phyloP scores from a whole-genome alignment of 2,888 invertebrate species.

The Tipula lateralis region DNA sequence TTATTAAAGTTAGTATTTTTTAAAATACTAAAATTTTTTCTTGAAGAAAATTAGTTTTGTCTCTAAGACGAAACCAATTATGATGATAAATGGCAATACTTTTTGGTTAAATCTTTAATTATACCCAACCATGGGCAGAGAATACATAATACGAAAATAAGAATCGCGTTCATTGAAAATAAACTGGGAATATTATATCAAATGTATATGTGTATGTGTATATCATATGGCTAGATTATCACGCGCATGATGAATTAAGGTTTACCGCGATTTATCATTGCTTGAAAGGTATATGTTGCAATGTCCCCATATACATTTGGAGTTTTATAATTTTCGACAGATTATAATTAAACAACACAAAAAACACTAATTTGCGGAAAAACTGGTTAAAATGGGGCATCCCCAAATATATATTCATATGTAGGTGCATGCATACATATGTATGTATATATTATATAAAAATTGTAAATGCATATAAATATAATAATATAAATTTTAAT shows the following conservation, averaged over 20 bases:
- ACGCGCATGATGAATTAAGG: not conserved
- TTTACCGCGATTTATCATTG: not conserved
- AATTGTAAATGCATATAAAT: not conserved
- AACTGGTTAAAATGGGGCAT: constrained; percentile 11
- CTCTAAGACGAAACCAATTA: not conserved
- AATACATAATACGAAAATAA: not conserved
- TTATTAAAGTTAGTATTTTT: too few species aligned
- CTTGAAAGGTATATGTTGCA: not conserved
- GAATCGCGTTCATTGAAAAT: not conserved
- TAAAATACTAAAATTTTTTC: not conserved
- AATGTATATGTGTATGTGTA: not conserved
- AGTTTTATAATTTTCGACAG: not conserved
- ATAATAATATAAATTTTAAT: not conserved
- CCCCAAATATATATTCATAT: not conserved
- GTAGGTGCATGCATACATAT: too few species aligned
- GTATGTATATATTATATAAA: not conserved
- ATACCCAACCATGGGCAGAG: not conserved
- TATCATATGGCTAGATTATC: not conserved
- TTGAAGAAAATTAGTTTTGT: not conserved
- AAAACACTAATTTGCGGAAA: constrained; percentile 19
- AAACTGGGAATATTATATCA: not conserved
- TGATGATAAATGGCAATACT: not conserved
- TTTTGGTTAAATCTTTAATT: not conserved
- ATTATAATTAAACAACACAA: constrained; percentile 9
- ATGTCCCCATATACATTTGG: not conserved